Evolutionary conservation across 2,113 vertebrate genomes (phyloP).

Genomic region (Malurus melanocephalus): DNA sequence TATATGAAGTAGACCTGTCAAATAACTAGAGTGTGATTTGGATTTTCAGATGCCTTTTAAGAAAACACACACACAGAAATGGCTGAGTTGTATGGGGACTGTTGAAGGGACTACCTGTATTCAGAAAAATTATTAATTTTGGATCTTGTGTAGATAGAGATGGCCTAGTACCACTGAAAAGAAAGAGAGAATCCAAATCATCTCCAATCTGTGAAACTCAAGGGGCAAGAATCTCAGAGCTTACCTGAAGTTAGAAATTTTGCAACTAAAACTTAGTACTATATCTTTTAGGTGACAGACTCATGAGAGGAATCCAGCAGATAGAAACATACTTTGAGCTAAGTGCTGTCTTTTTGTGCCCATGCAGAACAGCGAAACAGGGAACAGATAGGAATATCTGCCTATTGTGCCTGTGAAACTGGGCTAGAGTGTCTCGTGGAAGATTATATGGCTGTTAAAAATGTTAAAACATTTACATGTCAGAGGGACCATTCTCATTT

Average conservation of each 20-base stretch:
- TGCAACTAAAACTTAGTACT: background rate
- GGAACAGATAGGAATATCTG: background rate
- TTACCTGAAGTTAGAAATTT: background rate
- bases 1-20: background rate
- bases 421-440: background rate
- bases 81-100: background rate
- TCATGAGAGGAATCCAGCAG: background rate
- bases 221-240: background rate
- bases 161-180: background rate
- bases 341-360: background rate
- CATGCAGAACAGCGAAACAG: background rate
- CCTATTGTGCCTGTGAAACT: background rate
- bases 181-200: background rate
- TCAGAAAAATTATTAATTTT: background rate
- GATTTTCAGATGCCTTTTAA: background rate
- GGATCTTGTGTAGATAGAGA: background rate
- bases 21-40: background rate
- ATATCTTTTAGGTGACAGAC: background rate
- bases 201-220: accelerated
- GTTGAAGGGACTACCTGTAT: background rate
- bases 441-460: background rate
- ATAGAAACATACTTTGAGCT: background rate
- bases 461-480: background rate
- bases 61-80: background rate
- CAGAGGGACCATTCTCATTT: background rate